Base-by-base conservation (phyloP, 2,797 vertebrate genomes). In the Micrastur ruficollis region DNA sequence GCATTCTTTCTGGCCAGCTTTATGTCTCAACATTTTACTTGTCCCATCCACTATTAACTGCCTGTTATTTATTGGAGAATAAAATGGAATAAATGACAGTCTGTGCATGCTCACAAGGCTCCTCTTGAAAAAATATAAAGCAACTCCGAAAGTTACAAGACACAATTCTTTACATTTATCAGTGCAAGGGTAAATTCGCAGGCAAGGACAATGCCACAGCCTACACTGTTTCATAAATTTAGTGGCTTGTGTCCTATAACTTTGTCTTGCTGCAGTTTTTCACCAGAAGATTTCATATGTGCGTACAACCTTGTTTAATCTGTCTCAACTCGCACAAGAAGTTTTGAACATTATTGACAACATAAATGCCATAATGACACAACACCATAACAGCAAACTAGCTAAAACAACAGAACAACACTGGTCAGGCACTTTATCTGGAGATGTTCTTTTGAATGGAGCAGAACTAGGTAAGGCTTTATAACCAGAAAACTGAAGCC, bases 111-210 rank as follows among this genome's bases (percentile, higher is more conserved):
- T 94, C 88, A 92, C 86, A 93, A 94, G 90, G 72, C 74, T 93
- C 71, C 86, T 89, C 63, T 63, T 80, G 78, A 76, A 92, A 92
- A 85, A 90, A 87, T 29, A 38, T n/a, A 87, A 71, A 89, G 88
- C 67, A 71, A n/a, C 42, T 94, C 44, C 68, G 76, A 29, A 93
- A 78, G 81, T 65, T 97, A 83, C 74, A 95, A 76, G 74, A 82
- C 61, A 46, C 52, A 74, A 55, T 85, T 92, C 42, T 49, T 88
- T 93, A 88, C 53, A 87, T 97, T 91, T 93, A 94, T 96, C 93
- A 95, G 86, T 14, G 46, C 83, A 90, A 95, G 90, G 84, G 94
- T 95, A 96, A 95, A 95, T 93, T 92, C 92, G 53, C 46, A 94
- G 88, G 86, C 90, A 96, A 97, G 95, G 94, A 94, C 95, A 95